A percentile compares a stretch with the other conserved stretches of the same genome.
Conservation (phyloP, 30 jellyfish, hydroid and myxozoan species). For the Aurelia coerulea region DNA sequence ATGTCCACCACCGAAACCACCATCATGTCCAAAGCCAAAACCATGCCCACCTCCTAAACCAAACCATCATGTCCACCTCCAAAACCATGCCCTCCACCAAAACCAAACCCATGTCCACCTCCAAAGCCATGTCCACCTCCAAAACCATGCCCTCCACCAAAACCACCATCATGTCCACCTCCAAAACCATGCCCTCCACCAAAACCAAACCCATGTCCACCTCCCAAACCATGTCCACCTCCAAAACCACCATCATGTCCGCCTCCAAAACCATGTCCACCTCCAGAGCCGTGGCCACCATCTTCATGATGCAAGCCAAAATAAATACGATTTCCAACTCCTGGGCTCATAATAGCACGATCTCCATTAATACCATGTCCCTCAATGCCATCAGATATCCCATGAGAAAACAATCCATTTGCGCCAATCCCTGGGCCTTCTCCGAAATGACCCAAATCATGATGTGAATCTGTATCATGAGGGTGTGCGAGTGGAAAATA, state of each 20-base stretch:
- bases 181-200: constrained; percentile 16
- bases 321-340: constrained; percentile 63
- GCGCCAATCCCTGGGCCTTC: constrained; percentile 76
- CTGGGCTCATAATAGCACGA: constrained; percentile 72
- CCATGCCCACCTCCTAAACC: constrained; percentile 21
- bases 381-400: constrained; percentile 56
- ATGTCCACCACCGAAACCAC: constrained; percentile 12
- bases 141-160: constrained; percentile 4
- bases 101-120: not conserved
- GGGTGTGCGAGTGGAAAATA: constrained; percentile 65
- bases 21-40: constrained; percentile 10
- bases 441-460: constrained; percentile 59
- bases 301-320: constrained; percentile 64
- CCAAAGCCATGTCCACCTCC: constrained; percentile 29
- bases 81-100: not conserved
- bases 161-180: constrained; percentile 16
- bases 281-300: constrained; percentile 45
- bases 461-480: constrained; percentile 53
- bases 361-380: constrained; percentile 73
- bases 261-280: constrained; percentile 29
- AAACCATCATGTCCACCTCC: constrained; percentile 2
- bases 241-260: constrained; percentile 60
- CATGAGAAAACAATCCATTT: constrained; percentile 66
- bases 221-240: constrained; percentile 15
- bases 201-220: not conserved